These are phyloP conservation scores for Drymodes brunneopygia DNA, from an alignment of 2,113 vertebrate species.

Conservation along the genomic window DNA sequence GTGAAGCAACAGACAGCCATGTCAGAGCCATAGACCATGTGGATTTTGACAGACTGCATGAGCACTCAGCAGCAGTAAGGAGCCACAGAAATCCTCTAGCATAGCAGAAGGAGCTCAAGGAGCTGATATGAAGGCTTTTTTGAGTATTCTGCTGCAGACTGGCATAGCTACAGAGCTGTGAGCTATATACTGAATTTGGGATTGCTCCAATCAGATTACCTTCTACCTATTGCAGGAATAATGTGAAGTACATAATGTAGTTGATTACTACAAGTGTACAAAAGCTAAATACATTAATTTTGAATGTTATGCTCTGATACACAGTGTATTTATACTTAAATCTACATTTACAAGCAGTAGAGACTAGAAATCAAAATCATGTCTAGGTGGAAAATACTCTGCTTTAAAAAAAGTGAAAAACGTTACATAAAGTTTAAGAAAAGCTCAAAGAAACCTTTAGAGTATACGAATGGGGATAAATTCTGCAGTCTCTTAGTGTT, in stretches of 20 bases:
- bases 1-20: neutral
- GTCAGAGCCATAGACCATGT: accelerated
- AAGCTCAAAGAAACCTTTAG: neutral
- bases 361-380: neutral
- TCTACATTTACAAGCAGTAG: neutral
- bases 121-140: neutral
- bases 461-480: neutral
- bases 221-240: neutral
- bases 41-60: neutral
- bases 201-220: neutral
- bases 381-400: neutral
- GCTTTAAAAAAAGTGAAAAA: neutral
- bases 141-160: neutral
- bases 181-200: neutral
- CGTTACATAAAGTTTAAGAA: neutral
- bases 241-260: neutral
- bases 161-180: neutral
- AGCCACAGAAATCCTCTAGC: neutral
- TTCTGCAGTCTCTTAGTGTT: neutral
- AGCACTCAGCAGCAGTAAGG: neutral
- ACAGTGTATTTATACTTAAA: neutral
- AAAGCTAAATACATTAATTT: neutral
- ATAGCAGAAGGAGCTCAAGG: neutral
- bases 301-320: neutral
- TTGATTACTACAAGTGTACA: neutral